A percentile compares a stretch with the other conserved stretches of the same genome.
These are phyloP conservation scores for Amorpha juglandis DNA, from an alignment of 2,888 invertebrate species.

Conservation along the genomic window DNA sequence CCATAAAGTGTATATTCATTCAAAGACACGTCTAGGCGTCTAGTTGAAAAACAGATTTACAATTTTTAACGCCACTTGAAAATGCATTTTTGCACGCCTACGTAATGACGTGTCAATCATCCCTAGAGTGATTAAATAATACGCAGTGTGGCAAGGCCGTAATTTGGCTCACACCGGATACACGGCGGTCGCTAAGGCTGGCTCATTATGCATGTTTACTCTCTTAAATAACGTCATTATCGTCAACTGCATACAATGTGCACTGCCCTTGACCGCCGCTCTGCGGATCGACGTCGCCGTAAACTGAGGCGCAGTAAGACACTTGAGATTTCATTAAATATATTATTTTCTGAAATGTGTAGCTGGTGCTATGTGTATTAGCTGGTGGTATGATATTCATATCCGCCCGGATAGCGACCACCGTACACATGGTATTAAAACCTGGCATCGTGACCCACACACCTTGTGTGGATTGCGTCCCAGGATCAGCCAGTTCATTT, in stretches of 20 bases:
- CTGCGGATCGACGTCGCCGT: conserved; percentile 17
- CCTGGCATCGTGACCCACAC: too few relatives aligned
- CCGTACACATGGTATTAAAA: too few relatives aligned
- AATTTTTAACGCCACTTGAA: conserved; percentile 19
- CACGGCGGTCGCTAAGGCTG: conserved; percentile 7
- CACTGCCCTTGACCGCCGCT: conserved; percentile 34
- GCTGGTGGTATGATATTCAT: too few relatives aligned
- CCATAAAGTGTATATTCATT: not conserved
- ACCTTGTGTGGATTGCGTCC: too few relatives aligned
- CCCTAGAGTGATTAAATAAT: conserved; percentile 23
- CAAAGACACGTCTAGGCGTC: not conserved
- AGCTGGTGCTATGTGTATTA: too few relatives aligned
- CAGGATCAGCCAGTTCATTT: too few relatives aligned
- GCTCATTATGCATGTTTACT: conserved; percentile 27
- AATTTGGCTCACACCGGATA: conserved; percentile 27
- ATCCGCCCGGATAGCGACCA: too few relatives aligned
- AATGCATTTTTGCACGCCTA: conserved; percentile 14
- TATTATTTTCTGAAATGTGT: not conserved
- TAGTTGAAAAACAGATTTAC: conserved; percentile 6
- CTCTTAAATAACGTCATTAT: conserved; percentile 27
- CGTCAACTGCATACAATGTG: conserved; percentile 33
- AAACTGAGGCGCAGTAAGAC: conserved; percentile 15
- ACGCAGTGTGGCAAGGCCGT: not conserved
- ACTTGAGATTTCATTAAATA: not conserved
- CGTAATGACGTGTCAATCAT: conserved; percentile 26